A percentile compares a stretch with the other conserved stretches of the same genome.
Conservation (phyloP, 1,140 invertebrate genomes). For the Anoplolepis gracilipes region DNA sequence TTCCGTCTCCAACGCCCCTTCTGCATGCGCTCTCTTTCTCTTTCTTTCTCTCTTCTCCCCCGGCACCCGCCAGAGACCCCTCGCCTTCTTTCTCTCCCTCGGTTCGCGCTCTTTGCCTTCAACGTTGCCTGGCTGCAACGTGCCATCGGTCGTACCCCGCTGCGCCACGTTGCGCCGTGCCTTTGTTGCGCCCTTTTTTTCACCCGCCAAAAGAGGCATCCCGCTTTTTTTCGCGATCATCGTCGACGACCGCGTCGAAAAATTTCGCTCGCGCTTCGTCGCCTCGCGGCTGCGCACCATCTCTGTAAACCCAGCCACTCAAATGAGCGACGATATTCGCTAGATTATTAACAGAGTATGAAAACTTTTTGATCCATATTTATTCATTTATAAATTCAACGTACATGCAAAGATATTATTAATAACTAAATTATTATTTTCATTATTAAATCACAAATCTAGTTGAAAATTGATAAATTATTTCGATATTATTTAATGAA, state of each 20-base stretch:
- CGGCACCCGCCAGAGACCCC: conserved; percentile 50
- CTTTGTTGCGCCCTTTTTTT: conserved; percentile 77
- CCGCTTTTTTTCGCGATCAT: conserved; percentile 68
- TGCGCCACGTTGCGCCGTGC: conserved; percentile 72
- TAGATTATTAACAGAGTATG: neutral
- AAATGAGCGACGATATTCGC: conserved; percentile 19
- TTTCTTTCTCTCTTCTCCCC: conserved; percentile 47
- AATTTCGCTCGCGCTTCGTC: conserved; percentile 51
- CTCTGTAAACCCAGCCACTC: conserved; percentile 23
- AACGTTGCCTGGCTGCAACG: conserved; percentile 66
- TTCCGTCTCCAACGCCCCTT: conserved; percentile 49
- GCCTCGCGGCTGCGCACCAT: neutral
- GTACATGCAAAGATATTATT: neutral
- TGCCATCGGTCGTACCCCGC: conserved; percentile 75
- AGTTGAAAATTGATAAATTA: neutral
- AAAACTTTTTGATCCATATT: neutral
- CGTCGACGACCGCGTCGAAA: conserved; percentile 62
- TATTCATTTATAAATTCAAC: neutral
- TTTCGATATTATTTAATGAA: neutral
- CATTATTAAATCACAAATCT: neutral
- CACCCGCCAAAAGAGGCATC: conserved; percentile 59
- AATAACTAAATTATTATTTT: neutral
- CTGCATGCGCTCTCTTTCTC: conserved; percentile 55
- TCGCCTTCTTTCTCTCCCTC: conserved; percentile 52
- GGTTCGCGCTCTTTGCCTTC: conserved; percentile 38